Evolutionary conservation across 2,797 vertebrate species (phyloP).

Genomic region (Pagetopsis macropterus): DNA sequence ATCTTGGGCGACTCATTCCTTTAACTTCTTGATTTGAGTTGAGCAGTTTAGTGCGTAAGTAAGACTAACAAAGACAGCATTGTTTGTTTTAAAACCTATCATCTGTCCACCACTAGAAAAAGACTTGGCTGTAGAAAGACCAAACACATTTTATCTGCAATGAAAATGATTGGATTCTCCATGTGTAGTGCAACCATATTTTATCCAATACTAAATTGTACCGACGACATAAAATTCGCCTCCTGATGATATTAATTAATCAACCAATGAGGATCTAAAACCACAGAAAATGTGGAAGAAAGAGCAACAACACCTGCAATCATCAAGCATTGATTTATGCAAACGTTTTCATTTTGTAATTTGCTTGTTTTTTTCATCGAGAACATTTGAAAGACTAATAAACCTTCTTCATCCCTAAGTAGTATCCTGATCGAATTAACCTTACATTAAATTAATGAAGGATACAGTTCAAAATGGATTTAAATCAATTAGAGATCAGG

Average conservation of each 20-base stretch:
- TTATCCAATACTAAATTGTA: not conserved
- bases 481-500: conserved; percentile 8
- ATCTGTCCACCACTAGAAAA: not conserved
- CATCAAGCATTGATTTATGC: not conserved
- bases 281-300: not conserved
- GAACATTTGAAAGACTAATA: not conserved
- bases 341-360: not conserved
- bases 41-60: not conserved
- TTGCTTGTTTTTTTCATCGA: not conserved
- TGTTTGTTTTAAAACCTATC: not conserved
- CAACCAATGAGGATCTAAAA: not conserved
- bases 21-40: not conserved
- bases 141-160: not conserved
- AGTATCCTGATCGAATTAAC: not conserved
- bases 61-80: not conserved
- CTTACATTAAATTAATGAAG: not conserved
- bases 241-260: not conserved
- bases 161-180: not conserved
- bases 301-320: not conserved
- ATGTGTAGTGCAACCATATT: not conserved
- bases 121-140: not conserved
- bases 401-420: not conserved
- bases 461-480: conserved; percentile 17
- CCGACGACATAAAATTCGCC: not conserved
- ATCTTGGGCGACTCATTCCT: not conserved